Base-by-base conservation (phyloP, 1,140 invertebrate genomes). In the Melipona quadrifasciata region DNA sequence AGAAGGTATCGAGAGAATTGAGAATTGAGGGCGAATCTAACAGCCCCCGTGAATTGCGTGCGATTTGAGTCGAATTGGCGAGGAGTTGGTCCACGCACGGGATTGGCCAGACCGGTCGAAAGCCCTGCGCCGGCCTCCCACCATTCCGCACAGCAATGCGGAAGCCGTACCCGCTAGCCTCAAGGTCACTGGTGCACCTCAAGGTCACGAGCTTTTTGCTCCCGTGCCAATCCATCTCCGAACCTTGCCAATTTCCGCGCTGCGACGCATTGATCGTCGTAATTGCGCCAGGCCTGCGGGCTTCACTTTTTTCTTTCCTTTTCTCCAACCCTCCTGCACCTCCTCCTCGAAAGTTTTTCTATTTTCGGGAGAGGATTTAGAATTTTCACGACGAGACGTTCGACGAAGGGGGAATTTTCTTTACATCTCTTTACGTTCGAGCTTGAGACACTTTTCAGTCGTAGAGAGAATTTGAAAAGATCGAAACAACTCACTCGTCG, bases 151-250 rank as follows among this genome's bases (percentile, higher is more conserved):
- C 80, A 31, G 84, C 84, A 86, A 82, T 86, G 84, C 84, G 84
- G 84, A 86, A 86, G 73, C 65, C 82, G 67, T 67, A 31, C 12
- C 39, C 67, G 53, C 77, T 55, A 27, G 61, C 53, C 21, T 27
- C 79, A 85, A 85, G 84, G 84, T 85, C 71, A 85, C 21, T 19
- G 39, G 34, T 53, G 79, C 84, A 39, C 24, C 72, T 71, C 84
- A 85, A 82, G 84, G 84, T 82, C 80, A 74, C 53, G 71, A 72
- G 76, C 75, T 79, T 84, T 84, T 79, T 72, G 67, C 82, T 79
- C 75, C 21, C 64, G 82, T 67, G 75, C 76, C 82, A 79, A 71
- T 84, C 47, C 75, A 53, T 84, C 67, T 71, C 39, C 67, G 82
- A 84, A 72, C 24, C 57, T 71, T 78, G 82, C 82, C 82, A 83